Base-by-base conservation (phyloP, 2,113 vertebrate genomes). In the Symphodus melops region DNA sequence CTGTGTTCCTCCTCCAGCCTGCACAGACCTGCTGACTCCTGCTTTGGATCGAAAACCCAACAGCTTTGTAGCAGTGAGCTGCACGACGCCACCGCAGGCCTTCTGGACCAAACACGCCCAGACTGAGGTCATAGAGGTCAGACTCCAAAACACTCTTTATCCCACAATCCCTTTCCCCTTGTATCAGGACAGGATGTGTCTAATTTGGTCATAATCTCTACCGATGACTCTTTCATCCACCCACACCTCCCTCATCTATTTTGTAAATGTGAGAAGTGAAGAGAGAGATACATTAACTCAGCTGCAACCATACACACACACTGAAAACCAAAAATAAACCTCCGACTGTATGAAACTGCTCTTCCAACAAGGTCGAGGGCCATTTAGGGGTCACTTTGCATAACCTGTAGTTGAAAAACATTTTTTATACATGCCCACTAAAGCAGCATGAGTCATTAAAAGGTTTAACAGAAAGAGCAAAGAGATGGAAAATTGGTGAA, bases 41-140 rank as follows among this genome's bases (percentile, higher is more conserved):
- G 94, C 96, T 14, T 79, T 97, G 91, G 98, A 99, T 82, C 94
- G 98, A 52, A 99, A 98, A 90, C 98, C 98, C 83, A 99, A 96
- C 95, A 97, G 95, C 92, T 99, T 99, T 92, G 96, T 99, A 77
- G 95, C 96, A 59, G 97, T 98, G 92, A 99, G 97, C 82, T 97
- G 97, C 77, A 99, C 98, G 42, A 99, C 98, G 0, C 97, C 97
- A 8, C 97, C 98, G 23, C 98, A 99, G 94, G 97, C 96, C 1
- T 99, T 99, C 94, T 99, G 98, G 98, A 99, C 97, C 0, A 99
- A 99, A 90, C 97, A 99, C 25, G 96, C 96, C 4, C 98, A 99
- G 93, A 99, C 98, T 0, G 98, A 99, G 87, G 96, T 99, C 90
- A 99, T 99, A 36, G 98, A 99, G 98, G 98, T 99, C 83, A 94